These are phyloP conservation scores for Vanessa atalanta DNA, from an alignment of 1,140 invertebrate species.

Conservation along the genomic window DNA sequence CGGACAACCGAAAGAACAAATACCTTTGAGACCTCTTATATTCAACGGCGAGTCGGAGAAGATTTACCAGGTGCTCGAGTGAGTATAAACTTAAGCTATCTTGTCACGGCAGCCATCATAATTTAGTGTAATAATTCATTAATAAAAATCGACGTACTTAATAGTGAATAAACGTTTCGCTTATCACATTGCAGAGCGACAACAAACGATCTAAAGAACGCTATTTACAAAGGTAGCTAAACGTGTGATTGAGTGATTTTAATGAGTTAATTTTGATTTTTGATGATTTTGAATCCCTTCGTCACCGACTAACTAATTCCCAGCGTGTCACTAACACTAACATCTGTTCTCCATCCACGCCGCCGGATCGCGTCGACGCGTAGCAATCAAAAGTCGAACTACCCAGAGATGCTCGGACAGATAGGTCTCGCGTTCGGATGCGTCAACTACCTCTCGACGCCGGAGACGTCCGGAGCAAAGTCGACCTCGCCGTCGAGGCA, in stretches of 20 bases:
- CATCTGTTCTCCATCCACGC: constrained; percentile 59
- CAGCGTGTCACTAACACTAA: constrained; percentile 42
- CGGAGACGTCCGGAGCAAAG: constrained; percentile 45
- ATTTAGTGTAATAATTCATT: constrained; percentile 32
- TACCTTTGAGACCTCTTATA: constrained; percentile 88
- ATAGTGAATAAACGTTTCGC: constrained; percentile 40
- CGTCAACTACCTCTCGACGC: constrained; percentile 76
- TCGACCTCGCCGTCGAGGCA: constrained; percentile 58
- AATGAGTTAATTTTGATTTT: not conserved
- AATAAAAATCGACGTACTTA: constrained; percentile 19
- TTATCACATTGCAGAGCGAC: constrained; percentile 75
- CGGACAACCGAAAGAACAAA: constrained; percentile 83
- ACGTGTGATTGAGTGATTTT: constrained; percentile 54
- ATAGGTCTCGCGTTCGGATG: constrained; percentile 79
- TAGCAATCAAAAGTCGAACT: constrained; percentile 79
- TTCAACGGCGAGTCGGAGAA: constrained; percentile 85
- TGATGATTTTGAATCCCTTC: not conserved
- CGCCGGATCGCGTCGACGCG: constrained; percentile 43
- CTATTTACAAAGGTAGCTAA: constrained; percentile 75
- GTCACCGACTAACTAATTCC: constrained; percentile 11
- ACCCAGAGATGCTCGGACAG: constrained; percentile 80
- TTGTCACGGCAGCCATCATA: constrained; percentile 8
- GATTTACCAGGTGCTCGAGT: constrained; percentile 86
- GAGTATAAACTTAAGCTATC: constrained; percentile 78
- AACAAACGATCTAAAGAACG: constrained; percentile 78